Evolutionary conservation across 2,888 invertebrate species (phyloP).

Genomic region (Caenorhabditis drosophilae): DNA sequence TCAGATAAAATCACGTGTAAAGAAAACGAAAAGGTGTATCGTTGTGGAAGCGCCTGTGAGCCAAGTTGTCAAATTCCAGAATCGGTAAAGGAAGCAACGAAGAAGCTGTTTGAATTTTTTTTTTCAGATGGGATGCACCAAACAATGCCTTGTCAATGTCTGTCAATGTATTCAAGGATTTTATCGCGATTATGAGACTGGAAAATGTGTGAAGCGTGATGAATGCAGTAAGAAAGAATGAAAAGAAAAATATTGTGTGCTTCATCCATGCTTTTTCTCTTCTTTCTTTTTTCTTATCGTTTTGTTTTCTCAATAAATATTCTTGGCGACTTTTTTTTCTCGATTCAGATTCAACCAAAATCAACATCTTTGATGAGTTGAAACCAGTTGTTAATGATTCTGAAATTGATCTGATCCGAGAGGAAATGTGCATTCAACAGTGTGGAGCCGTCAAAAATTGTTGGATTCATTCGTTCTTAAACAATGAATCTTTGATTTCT

Average conservation of each 20-base stretch:
- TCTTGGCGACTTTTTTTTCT: not conserved
- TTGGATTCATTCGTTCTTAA: not conserved
- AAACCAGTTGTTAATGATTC: not conserved
- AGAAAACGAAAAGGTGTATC: constrained; percentile 18
- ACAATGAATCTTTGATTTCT: not conserved
- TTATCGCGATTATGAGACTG: constrained; percentile 3
- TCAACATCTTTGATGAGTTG: not conserved
- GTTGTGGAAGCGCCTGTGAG: constrained; percentile 25
- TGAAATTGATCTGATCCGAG: not conserved
- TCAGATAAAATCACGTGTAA: constrained; percentile 13
- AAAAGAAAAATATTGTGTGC: not conserved
- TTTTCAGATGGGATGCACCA: constrained; percentile 7
- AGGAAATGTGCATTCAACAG: not conserved
- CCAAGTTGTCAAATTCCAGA: constrained; percentile 18
- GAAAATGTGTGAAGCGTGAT: constrained; percentile 8
- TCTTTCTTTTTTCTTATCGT: too few species aligned
- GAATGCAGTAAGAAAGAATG: constrained; percentile 8
- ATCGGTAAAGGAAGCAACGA: constrained; percentile 10
- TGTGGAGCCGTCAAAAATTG: not conserved
- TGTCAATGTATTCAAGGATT: constrained; percentile 26
- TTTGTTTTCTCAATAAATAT: not conserved
- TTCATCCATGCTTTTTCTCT: too few species aligned
- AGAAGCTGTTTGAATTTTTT: not conserved
- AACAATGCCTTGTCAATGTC: constrained; percentile 15
- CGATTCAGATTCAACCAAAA: constrained; percentile 7